Evolutionary conservation across 2,797 vertebrate genomes (phyloP).

Genomic region (Anguilla pacifica): DNA sequence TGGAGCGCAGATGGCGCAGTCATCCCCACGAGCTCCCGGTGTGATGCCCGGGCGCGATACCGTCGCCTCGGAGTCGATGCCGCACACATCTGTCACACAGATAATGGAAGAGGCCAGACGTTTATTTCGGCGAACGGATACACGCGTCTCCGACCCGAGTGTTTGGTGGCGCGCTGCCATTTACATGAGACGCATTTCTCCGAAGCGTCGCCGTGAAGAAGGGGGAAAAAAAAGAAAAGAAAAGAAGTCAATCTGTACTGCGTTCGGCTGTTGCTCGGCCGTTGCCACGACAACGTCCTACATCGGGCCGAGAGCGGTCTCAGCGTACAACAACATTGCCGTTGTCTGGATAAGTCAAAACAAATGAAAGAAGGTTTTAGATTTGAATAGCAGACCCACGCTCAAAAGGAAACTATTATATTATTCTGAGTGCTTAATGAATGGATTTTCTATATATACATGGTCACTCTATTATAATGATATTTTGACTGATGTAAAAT

Average conservation of each 20-base stretch:
- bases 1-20: not conserved
- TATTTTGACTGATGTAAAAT: not conserved
- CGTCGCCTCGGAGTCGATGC: not conserved
- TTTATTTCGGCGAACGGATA: not conserved
- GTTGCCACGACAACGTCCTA: conserved; percentile 18
- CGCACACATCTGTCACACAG: not conserved
- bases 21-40: not conserved
- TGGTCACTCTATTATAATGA: not conserved
- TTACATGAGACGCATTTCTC: conserved; percentile 3
- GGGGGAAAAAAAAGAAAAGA: not conserved
- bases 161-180: not conserved
- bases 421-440: not conserved
- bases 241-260: not conserved
- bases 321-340: not conserved
- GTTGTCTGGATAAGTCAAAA: not conserved
- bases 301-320: not conserved
- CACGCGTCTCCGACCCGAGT: not conserved
- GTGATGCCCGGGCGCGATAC: not conserved
- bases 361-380: not conserved
- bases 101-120: not conserved
- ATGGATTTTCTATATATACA: not conserved
- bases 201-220: not conserved
- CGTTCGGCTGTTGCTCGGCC: not conserved
- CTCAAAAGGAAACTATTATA: not conserved
- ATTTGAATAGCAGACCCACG: not conserved